Evolutionary conservation across 35 echinoderm and acorn worm species (phyloP), one percentile per base, ranked within the genome.

Genomic region (Patiria miniata): DNA sequence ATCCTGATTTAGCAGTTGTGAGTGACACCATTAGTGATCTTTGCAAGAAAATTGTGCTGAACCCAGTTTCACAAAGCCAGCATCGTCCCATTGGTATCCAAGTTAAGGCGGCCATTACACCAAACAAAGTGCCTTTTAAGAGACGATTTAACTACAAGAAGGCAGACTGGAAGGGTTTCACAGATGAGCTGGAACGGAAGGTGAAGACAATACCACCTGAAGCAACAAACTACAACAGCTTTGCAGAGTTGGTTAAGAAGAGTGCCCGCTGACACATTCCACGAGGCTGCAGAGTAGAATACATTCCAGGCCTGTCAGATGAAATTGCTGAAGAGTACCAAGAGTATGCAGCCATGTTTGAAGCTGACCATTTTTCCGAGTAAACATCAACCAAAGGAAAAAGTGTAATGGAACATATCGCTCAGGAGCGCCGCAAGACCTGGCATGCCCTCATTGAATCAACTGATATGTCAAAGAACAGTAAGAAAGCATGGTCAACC

Each of bases 41-140:
- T 30, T 81, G 77, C 26, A 29, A 61, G 53, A 81, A 81, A 38
- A 28, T 79, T 29, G 44, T 88, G 5, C 2, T 79, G 76, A 34
- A 88, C 51, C 86, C 86, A 26, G 58, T 88, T 21, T 77, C 42
- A 65, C 34, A 17, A 1, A 79, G 23, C 22, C 86, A 88, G 39
- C 86, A 79, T 33, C 86, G 86, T 1, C 73, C 86, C 9, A 79
- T 88, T 80, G 77, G 40, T 8, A 88, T 88, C 16, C 39, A 88
- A 80, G 51, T 88, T 26, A 88, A 53, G 1, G 4, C 78, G 21
- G 78, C 44, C 23, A 22, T 7, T 15, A 80, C 8, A 80, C 78
- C 78, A 8, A 80, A 8, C 28, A 21, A 28, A 19, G 69, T 39
- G 21, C 32, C 33, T 2, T 80, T 19, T 18, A 80, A 80, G 54